Conservation (phyloP, 2,113 vertebrate genomes). For the Lepus timidus region DNA sequence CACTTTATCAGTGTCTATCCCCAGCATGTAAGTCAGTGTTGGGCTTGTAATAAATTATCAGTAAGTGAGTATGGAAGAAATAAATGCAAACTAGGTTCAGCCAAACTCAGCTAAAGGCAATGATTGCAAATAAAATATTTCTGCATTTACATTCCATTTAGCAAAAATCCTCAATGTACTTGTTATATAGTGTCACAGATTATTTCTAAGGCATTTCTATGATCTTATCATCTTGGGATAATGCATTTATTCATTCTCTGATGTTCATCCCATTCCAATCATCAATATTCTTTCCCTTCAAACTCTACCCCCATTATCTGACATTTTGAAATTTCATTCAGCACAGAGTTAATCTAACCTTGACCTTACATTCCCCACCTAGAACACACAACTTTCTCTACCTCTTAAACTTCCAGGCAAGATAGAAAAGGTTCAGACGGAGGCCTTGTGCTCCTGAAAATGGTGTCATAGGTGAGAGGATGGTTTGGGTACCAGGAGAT, state of each 20-base stretch:
- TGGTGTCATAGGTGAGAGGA: neutral
- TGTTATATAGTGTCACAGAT: neutral
- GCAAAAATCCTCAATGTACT: neutral
- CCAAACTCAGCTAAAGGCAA: neutral
- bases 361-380: neutral
- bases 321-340: conserved; percentile 36
- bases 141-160: neutral
- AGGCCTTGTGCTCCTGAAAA: neutral
- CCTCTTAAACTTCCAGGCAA: neutral
- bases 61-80: conserved; percentile 43
- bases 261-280: neutral
- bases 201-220: conserved; percentile 46
- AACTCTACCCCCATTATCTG: conserved; percentile 33
- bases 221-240: neutral
- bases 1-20: neutral
- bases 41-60: neutral
- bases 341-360: neutral
- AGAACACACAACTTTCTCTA: neutral
- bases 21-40: neutral
- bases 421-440: neutral
- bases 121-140: conserved; percentile 1
- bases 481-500: neutral
- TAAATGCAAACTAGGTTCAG: conserved; percentile 18
- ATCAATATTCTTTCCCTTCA: conserved; percentile 48
- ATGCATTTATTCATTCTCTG: conserved; percentile 20